phyloP scores from a whole-genome alignment of 2,113 vertebrate species.

The Lampris megalopsis region DNA sequence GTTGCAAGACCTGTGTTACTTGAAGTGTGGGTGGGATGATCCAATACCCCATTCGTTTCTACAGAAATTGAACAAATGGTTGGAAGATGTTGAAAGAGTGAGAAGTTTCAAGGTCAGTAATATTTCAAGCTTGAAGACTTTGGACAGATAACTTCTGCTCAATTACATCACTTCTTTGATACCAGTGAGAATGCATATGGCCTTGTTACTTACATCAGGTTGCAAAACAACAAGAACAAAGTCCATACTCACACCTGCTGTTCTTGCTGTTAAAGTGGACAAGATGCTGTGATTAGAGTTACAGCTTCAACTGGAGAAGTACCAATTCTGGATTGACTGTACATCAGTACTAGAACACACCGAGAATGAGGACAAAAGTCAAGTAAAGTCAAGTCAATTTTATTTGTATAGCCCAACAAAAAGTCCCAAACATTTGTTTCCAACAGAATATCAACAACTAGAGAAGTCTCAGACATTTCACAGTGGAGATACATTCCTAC shows the following conservation, averaged over 20 bases:
- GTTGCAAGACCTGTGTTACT: conserved; percentile 17
- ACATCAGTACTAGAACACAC: conserved; percentile 19
- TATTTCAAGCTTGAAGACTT: conserved; percentile 3
- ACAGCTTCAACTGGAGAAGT: conserved; percentile 4
- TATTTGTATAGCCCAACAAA: neutral
- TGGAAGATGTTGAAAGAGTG: conserved; percentile 1
- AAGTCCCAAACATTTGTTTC: conserved; percentile 20
- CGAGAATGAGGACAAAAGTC: neutral
- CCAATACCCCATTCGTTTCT: neutral
- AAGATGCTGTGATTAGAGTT: conserved; percentile 19
- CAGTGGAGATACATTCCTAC: neutral
- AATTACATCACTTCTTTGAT: conserved; percentile 30
- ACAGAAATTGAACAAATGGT: conserved; percentile 12
- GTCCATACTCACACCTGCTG: neutral
- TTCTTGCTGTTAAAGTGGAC: conserved; percentile 24
- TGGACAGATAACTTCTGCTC: neutral
- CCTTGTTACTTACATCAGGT: conserved; percentile 5
- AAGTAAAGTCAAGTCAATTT: no score
- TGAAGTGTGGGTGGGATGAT: conserved; percentile 16
- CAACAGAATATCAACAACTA: neutral
- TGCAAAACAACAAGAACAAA: conserved; percentile 4
- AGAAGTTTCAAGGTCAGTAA: neutral
- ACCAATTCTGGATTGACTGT: conserved; percentile 20
- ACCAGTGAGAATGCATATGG: conserved; percentile 25
- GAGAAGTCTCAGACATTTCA: neutral